Conservation (phyloP, 2,888 invertebrate genomes). For the Rhamnusium bicolor region DNA sequence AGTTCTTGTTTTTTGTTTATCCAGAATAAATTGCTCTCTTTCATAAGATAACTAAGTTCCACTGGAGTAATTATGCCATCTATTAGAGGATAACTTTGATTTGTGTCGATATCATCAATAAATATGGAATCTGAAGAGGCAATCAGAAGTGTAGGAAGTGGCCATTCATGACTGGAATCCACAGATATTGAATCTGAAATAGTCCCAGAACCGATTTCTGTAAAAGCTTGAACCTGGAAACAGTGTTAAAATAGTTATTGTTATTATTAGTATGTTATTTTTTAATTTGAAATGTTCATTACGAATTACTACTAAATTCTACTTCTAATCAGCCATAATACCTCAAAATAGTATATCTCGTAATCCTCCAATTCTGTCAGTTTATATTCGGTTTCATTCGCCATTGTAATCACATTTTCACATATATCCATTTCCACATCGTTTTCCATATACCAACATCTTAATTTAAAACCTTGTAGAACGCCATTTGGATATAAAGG, state of each 20-base stretch:
- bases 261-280: background rate
- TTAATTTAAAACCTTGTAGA: conserved; percentile 80
- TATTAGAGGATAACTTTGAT: conserved; percentile 73
- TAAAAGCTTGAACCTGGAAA: conserved; percentile 85
- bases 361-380: conserved; percentile 75
- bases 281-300: no score
- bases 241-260: conserved; percentile 1
- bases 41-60: conserved; percentile 79
- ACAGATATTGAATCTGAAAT: conserved; percentile 78
- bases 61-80: conserved; percentile 80
- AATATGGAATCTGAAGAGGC: conserved; percentile 82
- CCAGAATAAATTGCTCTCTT: conserved; percentile 87
- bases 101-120: conserved; percentile 84
- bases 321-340: no score
- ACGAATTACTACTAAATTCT: no score
- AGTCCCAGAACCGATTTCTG: conserved; percentile 83
- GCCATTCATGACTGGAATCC: conserved; percentile 81
- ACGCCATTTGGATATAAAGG: conserved; percentile 84
- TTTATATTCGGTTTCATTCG: conserved; percentile 75
- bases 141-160: conserved; percentile 85
- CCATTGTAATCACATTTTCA: conserved; percentile 72
- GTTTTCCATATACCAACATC: conserved; percentile 77
- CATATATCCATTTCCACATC: conserved; percentile 72
- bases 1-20: conserved; percentile 84
- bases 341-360: conserved; percentile 80